phyloP scores from a whole-genome alignment of 2,113 vertebrate species.

The Budorcas taxicolor region DNA sequence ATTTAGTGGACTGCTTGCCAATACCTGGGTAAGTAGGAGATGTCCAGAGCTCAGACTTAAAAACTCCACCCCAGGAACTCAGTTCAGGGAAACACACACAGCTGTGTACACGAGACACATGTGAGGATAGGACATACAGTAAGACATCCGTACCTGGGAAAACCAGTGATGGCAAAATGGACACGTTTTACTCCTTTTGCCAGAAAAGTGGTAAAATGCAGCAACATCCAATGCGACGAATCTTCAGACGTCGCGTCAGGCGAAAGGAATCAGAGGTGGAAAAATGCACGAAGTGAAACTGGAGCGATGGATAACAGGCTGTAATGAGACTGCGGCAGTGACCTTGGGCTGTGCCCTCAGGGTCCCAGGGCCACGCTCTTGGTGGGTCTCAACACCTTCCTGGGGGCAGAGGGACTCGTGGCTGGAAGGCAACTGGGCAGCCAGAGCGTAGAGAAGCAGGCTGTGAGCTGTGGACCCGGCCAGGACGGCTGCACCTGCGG shows the following conservation, averaged over 20 bases:
- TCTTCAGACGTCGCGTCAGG: rapidly evolving
- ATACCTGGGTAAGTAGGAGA: not conserved
- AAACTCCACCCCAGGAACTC: not conserved
- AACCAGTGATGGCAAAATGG: not conserved
- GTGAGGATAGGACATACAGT: not conserved
- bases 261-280: not conserved
- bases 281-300: not conserved
- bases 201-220: not conserved
- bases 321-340: not conserved
- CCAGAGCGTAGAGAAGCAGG: rapidly evolving
- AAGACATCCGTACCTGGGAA: rapidly evolving
- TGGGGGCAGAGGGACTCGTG: not conserved
- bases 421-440: not conserved
- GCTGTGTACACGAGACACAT: rapidly evolving
- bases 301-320: not conserved
- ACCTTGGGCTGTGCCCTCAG: not conserved
- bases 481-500: rapidly evolving
- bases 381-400: too few relatives aligned
- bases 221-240: rapidly evolving
- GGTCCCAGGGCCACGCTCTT: not conserved
- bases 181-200: not conserved
- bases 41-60: not conserved
- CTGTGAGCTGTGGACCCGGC: rapidly evolving
- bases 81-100: too few relatives aligned
- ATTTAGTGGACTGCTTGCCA: not conserved